Base-by-base conservation (phyloP, 2,888 invertebrate species). In the Drosophila suboccidentalis region DNA sequence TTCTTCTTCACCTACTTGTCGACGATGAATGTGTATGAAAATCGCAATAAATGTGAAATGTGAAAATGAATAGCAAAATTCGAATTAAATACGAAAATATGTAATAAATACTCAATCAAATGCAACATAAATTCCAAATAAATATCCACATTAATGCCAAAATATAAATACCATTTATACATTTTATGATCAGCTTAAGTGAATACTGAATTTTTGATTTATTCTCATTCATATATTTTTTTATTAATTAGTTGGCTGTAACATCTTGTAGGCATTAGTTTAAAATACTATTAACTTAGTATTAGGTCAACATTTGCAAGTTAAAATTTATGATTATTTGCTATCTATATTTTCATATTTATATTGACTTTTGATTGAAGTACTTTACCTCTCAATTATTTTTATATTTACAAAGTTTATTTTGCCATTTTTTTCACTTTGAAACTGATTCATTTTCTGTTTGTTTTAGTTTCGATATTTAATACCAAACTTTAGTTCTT, bases 1-100 rank as follows among this genome's bases (percentile, higher is more conserved):
- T 44, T 22, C n/a, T 46, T 34, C 36, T 19, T 2, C 17, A 19
- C 9, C 15, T 11, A 3, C 1, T 49, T 19, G 11, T 10, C 11
- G 36, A 2, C 19, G 6, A 13, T 34, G 49, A 19, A 49, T 47
- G 46, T 38, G 38, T 6, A 73, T 80, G 71, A 75, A 78, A 80
- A 70, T 75, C 53, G 70, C 71, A 62, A 77, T 82, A 73, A 84
- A 67, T 63, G 62, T 47, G 58, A 64, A 67, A 64, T 78, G 78
- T 59, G 67, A 61, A 78, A 69, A 75, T 71, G 72, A 75, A 80
- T 71, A 60, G 66, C 53, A 55, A 62, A 60, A 61, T 72, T 51
- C 62, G 61, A 80, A n/a, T 69, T 82, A 74, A 82, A 82, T 78
- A 54, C 68, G 53, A 67, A 67, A 72, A 55, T 38, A 72, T 47